Conservation (phyloP, 2,888 invertebrate genomes). For the Apamea sordens region DNA sequence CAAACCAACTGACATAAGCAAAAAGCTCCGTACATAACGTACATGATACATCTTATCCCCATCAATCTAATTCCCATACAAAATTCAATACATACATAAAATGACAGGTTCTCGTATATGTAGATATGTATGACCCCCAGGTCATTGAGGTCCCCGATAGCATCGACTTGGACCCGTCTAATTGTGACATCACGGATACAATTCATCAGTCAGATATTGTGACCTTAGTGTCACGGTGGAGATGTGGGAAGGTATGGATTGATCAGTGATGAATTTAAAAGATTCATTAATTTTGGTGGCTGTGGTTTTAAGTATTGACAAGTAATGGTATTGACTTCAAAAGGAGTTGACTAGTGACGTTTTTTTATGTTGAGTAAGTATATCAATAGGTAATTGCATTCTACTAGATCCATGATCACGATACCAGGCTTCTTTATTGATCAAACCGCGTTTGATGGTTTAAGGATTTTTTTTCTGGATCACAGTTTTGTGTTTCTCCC, state of each 20-base stretch:
- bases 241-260: slow-evolving; percentile 57
- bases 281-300: slow-evolving; percentile 34
- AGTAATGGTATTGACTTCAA: not conserved
- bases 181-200: slow-evolving; percentile 88
- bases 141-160: slow-evolving; percentile 74
- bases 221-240: slow-evolving; percentile 75
- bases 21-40: not conserved
- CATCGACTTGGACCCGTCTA: slow-evolving; percentile 78
- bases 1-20: not conserved
- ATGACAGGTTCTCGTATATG: slow-evolving; percentile 62
- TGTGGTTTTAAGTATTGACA: slow-evolving; percentile 1
- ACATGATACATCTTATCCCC: slow-evolving; percentile 27
- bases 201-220: slow-evolving; percentile 81
- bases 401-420: not conserved
- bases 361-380: not conserved
- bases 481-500: not conserved
- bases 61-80: slow-evolving; percentile 64
- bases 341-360: not conserved
- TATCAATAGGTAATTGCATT: not conserved
- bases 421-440: not conserved
- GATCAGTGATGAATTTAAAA: slow-evolving; percentile 32
- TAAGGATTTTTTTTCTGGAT: not conserved
- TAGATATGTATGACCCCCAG: slow-evolving; percentile 60
- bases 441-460: not conserved
- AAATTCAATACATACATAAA: slow-evolving; percentile 57